These are phyloP conservation scores for Pelodiscus sinensis DNA, from an alignment of 2,113 vertebrate genomes.

Conservation along the genomic window DNA sequence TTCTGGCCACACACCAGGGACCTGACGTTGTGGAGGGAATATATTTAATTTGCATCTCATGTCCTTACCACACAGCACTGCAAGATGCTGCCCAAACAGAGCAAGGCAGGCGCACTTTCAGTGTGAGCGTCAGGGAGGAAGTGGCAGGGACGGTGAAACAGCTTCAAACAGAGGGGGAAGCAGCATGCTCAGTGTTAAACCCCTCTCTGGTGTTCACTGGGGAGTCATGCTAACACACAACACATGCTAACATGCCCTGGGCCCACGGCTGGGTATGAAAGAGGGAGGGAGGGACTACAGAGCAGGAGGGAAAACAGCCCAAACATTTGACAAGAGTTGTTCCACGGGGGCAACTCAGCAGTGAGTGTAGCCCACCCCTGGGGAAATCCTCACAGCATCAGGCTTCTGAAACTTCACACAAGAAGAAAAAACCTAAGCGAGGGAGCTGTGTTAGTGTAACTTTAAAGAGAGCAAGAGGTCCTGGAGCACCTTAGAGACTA, in stretches of 20 bases:
- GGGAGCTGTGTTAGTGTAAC: no score
- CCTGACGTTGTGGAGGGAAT: rapidly evolving
- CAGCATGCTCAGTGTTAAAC: neutral
- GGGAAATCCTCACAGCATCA: neutral
- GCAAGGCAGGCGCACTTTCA: neutral
- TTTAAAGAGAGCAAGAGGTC: no score
- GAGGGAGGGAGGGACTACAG: neutral
- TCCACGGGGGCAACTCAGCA: neutral
- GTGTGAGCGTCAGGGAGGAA: neutral
- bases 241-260: neutral
- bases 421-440: no score
- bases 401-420: neutral
- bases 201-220: neutral
- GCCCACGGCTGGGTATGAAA: neutral
- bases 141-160: neutral
- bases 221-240: neutral
- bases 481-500: no score
- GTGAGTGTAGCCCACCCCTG: neutral
- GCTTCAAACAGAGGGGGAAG: neutral
- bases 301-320: neutral
- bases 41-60: rapidly evolving
- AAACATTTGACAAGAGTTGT: neutral
- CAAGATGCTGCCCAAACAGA: neutral
- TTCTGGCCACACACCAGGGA: rapidly evolving
- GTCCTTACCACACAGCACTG: rapidly evolving